A percentile compares a stretch with the other conserved stretches of the same genome.
Conservation (phyloP, 2,113 vertebrate genomes). For the Notothenia coriiceps region DNA sequence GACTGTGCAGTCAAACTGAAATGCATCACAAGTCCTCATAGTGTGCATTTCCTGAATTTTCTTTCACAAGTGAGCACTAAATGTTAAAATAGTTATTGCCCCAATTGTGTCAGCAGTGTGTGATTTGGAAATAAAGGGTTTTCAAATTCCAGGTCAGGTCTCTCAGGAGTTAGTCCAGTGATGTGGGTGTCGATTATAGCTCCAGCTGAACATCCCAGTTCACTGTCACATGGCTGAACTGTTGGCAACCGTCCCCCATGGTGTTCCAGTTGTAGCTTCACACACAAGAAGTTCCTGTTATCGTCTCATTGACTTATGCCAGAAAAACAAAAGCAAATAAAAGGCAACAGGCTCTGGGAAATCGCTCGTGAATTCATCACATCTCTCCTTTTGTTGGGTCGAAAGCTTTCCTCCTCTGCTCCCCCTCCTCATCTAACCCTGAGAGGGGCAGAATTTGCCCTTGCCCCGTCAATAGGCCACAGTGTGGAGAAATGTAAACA, state of each 20-base stretch:
- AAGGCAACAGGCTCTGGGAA: background rate
- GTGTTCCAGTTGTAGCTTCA: constrained; percentile 1
- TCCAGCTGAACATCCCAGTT: background rate
- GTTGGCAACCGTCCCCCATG: constrained; percentile 16
- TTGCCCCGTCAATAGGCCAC: constrained; percentile 1
- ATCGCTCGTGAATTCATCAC: background rate
- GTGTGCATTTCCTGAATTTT: constrained; percentile 26
- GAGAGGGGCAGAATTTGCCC: constrained; percentile 2
- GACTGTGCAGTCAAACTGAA: constrained; percentile 20
- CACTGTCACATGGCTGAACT: constrained; percentile 38
- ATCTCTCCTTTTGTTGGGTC: background rate
- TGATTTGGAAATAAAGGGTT: constrained; percentile 51
- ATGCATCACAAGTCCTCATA: background rate
- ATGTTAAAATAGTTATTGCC: constrained; percentile 34
- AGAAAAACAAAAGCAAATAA: constrained; percentile 13
- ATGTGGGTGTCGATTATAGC: constrained; percentile 21
- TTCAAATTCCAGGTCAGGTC: background rate
- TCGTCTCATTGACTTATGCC: background rate
- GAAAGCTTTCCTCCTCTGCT: background rate
- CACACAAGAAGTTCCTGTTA: constrained; percentile 7
- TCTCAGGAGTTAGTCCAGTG: constrained; percentile 2
- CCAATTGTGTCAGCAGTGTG: constrained; percentile 24
- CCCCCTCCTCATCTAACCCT: background rate
- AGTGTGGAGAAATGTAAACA: constrained; percentile 21
- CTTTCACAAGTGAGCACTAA: background rate